These are phyloP conservation scores for Hyposoter dolosus DNA, from an alignment of 2,888 invertebrate genomes.

Conservation along the genomic window DNA sequence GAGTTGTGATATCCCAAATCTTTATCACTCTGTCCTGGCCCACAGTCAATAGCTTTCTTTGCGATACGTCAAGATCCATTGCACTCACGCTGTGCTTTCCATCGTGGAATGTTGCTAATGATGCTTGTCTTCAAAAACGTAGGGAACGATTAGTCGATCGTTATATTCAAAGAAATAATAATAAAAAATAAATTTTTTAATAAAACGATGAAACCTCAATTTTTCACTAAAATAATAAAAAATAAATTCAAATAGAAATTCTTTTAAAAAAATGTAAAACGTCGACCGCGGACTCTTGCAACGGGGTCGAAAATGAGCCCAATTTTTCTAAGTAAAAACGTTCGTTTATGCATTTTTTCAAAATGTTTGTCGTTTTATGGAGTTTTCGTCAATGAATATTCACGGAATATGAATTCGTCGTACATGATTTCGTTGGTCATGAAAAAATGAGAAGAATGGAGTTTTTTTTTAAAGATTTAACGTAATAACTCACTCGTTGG, in stretches of 20 bases:
- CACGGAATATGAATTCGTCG: no score
- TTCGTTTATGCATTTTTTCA: no score
- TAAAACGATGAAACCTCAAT: no score
- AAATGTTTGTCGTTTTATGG: no score
- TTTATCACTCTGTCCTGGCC: constrained; percentile 98
- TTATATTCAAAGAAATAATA: constrained; percentile 51
- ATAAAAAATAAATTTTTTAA: not conserved
- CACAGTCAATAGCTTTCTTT: constrained; percentile 95
- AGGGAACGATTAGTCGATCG: not conserved
- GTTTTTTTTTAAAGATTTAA: constrained; percentile 29
- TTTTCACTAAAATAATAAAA: no score
- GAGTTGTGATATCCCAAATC: constrained; percentile 93
- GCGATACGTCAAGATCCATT: constrained; percentile 95
- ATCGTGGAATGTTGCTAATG: constrained; percentile 97
- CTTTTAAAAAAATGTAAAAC: no score
- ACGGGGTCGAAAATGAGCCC: no score
- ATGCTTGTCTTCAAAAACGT: constrained; percentile 89
- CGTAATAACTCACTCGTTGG: constrained; percentile 91
- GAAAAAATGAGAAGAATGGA: constrained; percentile 6
- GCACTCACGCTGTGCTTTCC: constrained; percentile 95
- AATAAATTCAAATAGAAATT: not conserved
- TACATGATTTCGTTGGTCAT: not conserved
- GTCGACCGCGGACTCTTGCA: no score
- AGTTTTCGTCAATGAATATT: no score
- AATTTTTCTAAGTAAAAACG: no score